Base-by-base conservation (phyloP, 2,888 invertebrate genomes). In the Cremastobaeus sp. region DNA sequence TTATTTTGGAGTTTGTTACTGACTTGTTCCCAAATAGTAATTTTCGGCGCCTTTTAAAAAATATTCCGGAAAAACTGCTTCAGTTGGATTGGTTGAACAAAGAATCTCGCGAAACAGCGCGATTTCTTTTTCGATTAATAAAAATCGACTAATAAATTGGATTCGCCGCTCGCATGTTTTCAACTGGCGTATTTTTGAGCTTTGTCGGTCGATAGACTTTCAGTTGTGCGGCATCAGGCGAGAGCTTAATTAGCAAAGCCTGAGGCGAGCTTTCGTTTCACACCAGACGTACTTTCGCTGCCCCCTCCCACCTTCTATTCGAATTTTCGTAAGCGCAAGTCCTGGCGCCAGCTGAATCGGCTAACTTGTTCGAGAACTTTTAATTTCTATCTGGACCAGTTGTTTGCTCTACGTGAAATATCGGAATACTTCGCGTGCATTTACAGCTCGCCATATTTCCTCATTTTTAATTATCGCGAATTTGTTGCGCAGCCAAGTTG, bases 301-400 rank as follows among this genome's bases (percentile, higher is more conserved):
- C 41, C 59, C 35, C 20, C 8, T 35, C 5, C 54, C 59, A 59
- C 52, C 54, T 30, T 6, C 37, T 62, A 70, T 70, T 52, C 65
- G 68, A 76, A 71, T 71, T 74, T 76, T 71, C 64, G 62, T 74
- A 64, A 70, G 41, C 66, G 62, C 70, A 59, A 50, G 70, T 70
- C 50, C 70, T 70, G 64, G 64, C 68, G 74, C 74, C 71, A 66
- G 60, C 68, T 74, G 66, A 59, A 65, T 73, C 66, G 57, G 59
- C 70, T 70, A 66, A 60, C 65, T 60, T 66, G 66, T 60, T 60
- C 57, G 37, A 14, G 47, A 76, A 76, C 70, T 76, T 76, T 76
- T 74, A 76, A 76, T 76, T 76, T 76, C 66, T 70, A 76, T 70
- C 70, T 55, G 55, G 52, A 71, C 71, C 64, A 62, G 70, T 70